These are phyloP conservation scores for Tetraodon nigroviridis DNA, from an alignment of 2,113 vertebrate species.

Conservation along the genomic window DNA sequence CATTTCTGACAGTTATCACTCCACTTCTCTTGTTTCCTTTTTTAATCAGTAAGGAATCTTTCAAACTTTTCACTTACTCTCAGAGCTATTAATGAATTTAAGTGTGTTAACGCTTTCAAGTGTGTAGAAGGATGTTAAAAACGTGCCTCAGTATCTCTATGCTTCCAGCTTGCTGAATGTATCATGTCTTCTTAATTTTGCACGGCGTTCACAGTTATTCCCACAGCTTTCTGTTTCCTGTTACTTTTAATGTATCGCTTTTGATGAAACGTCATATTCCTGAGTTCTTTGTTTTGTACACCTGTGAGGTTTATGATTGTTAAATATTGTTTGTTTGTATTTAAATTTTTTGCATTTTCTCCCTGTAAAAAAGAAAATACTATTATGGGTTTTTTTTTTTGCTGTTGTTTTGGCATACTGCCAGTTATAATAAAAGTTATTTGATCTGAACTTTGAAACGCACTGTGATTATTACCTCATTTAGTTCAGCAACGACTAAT, in stretches of 20 bases:
- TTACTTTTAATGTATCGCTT: constrained; percentile 26
- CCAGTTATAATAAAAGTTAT: background rate
- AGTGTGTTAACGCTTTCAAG: constrained; percentile 10
- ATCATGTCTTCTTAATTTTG: constrained; percentile 33
- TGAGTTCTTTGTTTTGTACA: constrained; percentile 34
- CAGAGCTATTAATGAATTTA: background rate
- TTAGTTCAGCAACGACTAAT: too few species aligned
- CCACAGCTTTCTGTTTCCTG: constrained; percentile 22
- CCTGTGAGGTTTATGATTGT: constrained; percentile 37
- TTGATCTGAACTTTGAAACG: too few species aligned
- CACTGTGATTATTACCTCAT: too few species aligned
- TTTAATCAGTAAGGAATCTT: background rate
- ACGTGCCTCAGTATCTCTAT: constrained; percentile 59
- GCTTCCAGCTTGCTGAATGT: constrained; percentile 68
- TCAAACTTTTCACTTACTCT: background rate
- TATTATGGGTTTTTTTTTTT: too few species aligned
- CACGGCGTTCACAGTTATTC: constrained; percentile 47
- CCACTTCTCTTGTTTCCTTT: background rate
- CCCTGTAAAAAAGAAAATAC: constrained; percentile 40
- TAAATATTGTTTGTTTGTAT: constrained; percentile 28
- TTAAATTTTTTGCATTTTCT: constrained; percentile 43
- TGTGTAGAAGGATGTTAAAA: constrained; percentile 47
- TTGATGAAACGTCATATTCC: constrained; percentile 3
- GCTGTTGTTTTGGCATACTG: background rate
- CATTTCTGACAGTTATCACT: constrained; percentile 2